Percentiles rank a stretch among this genome's conserved stretches.
Evolutionary conservation across 1,140 invertebrate genomes (phyloP).

Genomic region (Gyrodactylus salaris): DNA sequence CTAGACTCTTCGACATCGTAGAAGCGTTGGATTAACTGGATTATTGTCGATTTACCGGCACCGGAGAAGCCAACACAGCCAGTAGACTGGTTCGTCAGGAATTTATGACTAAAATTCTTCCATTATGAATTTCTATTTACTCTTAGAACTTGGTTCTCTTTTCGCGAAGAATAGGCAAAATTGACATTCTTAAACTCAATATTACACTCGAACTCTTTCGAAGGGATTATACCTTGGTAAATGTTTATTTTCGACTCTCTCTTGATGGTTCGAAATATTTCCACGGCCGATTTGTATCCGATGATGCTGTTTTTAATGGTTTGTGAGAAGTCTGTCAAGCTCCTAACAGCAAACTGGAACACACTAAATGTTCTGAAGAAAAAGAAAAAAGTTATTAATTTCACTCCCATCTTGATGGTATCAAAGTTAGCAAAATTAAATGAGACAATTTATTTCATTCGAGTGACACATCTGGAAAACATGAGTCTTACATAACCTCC

Average conservation of each 20-base stretch:
- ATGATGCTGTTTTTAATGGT: neutral
- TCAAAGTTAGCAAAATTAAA: no score
- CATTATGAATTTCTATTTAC: conserved; percentile 7
- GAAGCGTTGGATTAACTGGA: conserved; percentile 47
- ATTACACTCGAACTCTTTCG: conserved; percentile 24
- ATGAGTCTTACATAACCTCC: no score
- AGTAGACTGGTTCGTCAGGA: conserved; percentile 32
- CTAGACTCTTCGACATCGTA: conserved; percentile 35
- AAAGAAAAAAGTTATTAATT: neutral
- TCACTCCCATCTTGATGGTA: neutral
- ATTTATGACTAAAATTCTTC: conserved; percentile 12
- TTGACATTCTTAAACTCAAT: conserved; percentile 35
- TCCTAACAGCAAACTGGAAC: neutral
- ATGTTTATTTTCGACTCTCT: neutral
- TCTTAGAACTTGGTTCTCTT: conserved; percentile 13
- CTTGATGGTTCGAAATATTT: neutral
- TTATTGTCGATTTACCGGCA: conserved; percentile 59
- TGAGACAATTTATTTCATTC: no score
- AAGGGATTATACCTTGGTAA: neutral
- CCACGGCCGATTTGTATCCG: neutral
- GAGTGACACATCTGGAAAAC: no score
- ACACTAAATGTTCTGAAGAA: neutral
- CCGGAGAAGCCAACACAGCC: conserved; percentile 51
- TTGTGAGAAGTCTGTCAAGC: neutral
- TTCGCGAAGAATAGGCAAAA: conserved; percentile 43